Base-by-base conservation (phyloP, 2,888 invertebrate species). In the Drosophila birchii region DNA sequence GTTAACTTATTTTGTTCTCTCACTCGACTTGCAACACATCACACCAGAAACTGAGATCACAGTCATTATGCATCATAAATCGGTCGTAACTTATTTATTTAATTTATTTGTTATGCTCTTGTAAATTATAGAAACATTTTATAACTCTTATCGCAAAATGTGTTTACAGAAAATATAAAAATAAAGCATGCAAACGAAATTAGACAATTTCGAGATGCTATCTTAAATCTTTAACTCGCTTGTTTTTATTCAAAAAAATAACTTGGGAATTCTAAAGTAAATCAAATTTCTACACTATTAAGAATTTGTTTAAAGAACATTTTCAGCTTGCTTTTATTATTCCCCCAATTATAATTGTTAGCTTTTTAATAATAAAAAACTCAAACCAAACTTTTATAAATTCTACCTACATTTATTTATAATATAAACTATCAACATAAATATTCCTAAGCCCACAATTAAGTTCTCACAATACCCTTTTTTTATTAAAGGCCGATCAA, bases 21-120 rank as follows among this genome's bases (percentile, higher is more conserved):
- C 41, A 36, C 20, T 23, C 16, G 34, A 16, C 23, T 20, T 43
- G 43, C 12, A 45, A 54, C 20, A 36, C 51, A 53, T 53, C 51
- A 53, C 51, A 36, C 6, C 11, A 23, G 16, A 6, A 53, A 53
- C 14, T 16, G 16, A 18, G 14, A 51, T 63, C 73, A 60, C 53
- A 54, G 51, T 55, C 44, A 55, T 18, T 75, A 77, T 82, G 5
- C 12, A 32, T 16, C 57, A 57, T 63, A 32, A 36, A 49, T 71
- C 29, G n/a, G 38, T 68, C 82, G 67, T 63, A 38, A 57, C 54
- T 56, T 82, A 82, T 89, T 82, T 82, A 82, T 82, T 82, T 87
- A 64, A 76, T 54, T 89, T 82, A 85, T 85, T 89, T 83, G 83
- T 89, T 83, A 81, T 87, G 69, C 43, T 53, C 34, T 69, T 73